A percentile compares a stretch with the other conserved stretches of the same genome.
Evolutionary conservation across 2,113 vertebrate genomes (phyloP).

Genomic region (Heloderma charlesbogerti): DNA sequence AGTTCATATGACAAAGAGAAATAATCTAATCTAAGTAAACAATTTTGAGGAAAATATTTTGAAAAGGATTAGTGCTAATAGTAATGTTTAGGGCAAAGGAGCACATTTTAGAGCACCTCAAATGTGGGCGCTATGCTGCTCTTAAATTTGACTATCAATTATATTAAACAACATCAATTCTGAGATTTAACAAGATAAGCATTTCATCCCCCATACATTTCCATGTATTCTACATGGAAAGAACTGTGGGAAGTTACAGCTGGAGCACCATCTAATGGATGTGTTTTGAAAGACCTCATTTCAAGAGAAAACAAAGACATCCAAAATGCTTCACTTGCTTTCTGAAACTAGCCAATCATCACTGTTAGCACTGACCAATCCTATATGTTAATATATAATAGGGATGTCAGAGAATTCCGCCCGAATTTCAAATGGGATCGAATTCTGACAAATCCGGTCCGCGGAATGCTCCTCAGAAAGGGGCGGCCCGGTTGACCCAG

Average conservation of each 20-base stretch:
- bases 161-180: constrained; percentile 13
- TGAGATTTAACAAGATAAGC: constrained; percentile 40
- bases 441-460: too few relatives aligned
- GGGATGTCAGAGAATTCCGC: too few relatives aligned
- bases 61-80: constrained; percentile 36
- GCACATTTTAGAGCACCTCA: constrained; percentile 13
- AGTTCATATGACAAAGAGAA: constrained; percentile 42
- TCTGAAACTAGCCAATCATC: neutral
- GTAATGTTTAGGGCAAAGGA: constrained; percentile 23
- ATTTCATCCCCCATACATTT: constrained; percentile 38
- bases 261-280: constrained; percentile 78
- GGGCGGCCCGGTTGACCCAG: too few relatives aligned
- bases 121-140: neutral
- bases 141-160: constrained; percentile 52
- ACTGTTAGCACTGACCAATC: neutral
- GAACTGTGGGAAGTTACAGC: constrained; percentile 54
- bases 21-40: constrained; percentile 56
- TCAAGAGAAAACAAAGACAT: constrained; percentile 17
- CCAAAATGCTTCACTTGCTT: constrained; percentile 1
- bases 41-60: constrained; percentile 44
- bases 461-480: too few relatives aligned
- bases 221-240: constrained; percentile 33
- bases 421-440: too few relatives aligned
- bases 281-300: constrained; percentile 56
- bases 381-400: neutral